Evolutionary conservation across 2,797 vertebrate species (phyloP).

Genomic region (Lepus oiostolus): DNA sequence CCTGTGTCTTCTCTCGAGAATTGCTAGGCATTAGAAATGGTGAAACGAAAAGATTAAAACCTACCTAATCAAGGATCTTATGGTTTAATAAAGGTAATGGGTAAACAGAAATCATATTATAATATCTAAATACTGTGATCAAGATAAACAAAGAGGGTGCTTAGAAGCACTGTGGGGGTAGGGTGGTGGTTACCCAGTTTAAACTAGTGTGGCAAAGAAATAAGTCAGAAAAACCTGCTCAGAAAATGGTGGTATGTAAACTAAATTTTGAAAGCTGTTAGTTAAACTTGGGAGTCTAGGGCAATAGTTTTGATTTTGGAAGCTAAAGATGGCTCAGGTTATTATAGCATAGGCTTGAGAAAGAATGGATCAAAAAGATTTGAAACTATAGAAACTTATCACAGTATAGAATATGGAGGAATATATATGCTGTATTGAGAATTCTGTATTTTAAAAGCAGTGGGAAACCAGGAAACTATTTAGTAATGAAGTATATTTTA

Average conservation of each 20-base stretch:
- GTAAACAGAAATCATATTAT: conserved; percentile 34
- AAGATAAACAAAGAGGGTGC: conserved; percentile 27
- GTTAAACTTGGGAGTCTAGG: conserved; percentile 10
- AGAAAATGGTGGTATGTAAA: neutral
- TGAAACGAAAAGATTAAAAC: conserved; percentile 18
- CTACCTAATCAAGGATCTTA: conserved; percentile 21
- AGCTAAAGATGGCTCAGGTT: conserved; percentile 37
- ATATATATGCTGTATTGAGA: neutral
- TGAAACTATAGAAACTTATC: neutral
- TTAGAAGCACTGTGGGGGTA: neutral
- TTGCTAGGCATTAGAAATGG: conserved; percentile 7
- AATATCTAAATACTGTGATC: conserved; percentile 4
- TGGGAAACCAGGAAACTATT: conserved; percentile 42
- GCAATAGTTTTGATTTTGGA: conserved; percentile 42
- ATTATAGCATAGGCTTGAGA: conserved; percentile 3
- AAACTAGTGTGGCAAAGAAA: neutral
- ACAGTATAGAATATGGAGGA: conserved; percentile 10
- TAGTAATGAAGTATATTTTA: conserved; percentile 29
- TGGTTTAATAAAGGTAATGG: conserved; percentile 41
- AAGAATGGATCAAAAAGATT: neutral
- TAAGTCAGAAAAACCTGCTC: neutral
- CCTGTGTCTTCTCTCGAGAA: neutral
- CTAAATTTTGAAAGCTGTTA: conserved; percentile 30
- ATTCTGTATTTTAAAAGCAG: conserved; percentile 37
- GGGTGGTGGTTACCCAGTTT: neutral